Percentiles rank a stretch among this genome's conserved stretches.
These are phyloP conservation scores for Teleogryllus oceanicus DNA, from an alignment of 2,888 invertebrate species.

Conservation along the genomic window DNA sequence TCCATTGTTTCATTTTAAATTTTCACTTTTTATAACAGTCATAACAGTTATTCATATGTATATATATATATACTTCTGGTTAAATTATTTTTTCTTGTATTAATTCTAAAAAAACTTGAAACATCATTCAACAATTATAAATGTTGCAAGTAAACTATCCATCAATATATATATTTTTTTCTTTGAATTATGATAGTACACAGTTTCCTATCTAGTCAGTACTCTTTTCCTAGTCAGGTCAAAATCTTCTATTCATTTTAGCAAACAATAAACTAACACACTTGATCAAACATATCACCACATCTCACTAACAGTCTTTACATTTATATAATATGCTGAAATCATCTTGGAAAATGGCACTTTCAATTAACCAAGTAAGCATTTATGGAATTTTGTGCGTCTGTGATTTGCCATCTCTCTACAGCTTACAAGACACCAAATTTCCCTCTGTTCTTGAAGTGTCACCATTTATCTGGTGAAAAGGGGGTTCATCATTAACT, in stretches of 20 bases:
- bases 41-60: slow-evolving; percentile 30
- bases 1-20: slow-evolving; percentile 28
- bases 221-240: neutral
- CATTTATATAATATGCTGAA: slow-evolving; percentile 29
- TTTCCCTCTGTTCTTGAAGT: neutral
- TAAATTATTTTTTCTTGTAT: slow-evolving; percentile 22
- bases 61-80: slow-evolving; percentile 19
- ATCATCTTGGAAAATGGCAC: slow-evolving; percentile 28
- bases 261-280: neutral
- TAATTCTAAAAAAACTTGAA: neutral
- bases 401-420: slow-evolving; percentile 18
- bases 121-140: neutral
- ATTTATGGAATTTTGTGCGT: slow-evolving; percentile 21
- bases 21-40: slow-evolving; percentile 22
- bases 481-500: too few species aligned
- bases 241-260: neutral
- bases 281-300: neutral
- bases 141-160: slow-evolving; percentile 18
- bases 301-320: slow-evolving; percentile 19
- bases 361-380: slow-evolving; percentile 30
- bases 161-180: neutral
- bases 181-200: slow-evolving; percentile 12
- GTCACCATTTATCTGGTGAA: neutral
- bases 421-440: slow-evolving; percentile 1
- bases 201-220: neutral